Conservation (phyloP, 2,113 vertebrate genomes). For the Xyrauchen texanus region DNA sequence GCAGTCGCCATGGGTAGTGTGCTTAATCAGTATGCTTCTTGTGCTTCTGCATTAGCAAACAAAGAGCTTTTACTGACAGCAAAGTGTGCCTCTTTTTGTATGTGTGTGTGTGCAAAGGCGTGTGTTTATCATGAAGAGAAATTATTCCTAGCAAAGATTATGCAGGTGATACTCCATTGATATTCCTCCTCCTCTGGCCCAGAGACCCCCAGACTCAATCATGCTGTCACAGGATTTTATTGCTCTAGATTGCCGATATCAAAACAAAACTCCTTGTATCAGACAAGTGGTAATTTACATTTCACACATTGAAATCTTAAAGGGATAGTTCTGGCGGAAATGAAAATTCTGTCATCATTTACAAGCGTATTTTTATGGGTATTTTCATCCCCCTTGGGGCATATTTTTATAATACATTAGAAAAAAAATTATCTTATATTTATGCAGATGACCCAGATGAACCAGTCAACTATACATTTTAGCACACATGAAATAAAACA, state of each 20-base stretch:
- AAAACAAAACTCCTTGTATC: constrained; percentile 30
- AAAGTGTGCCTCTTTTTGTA: constrained; percentile 1
- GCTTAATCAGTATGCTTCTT: constrained; percentile 37
- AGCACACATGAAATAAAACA: too few relatives aligned
- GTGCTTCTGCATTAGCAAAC: constrained; percentile 44
- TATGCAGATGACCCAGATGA: too few relatives aligned
- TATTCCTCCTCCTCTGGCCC: constrained; percentile 47
- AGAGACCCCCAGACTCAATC: constrained; percentile 41
- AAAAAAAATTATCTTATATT: too few relatives aligned
- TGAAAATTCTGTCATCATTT: too few relatives aligned
- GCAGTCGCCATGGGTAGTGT: constrained; percentile 34
- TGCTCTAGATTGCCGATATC: constrained; percentile 27
- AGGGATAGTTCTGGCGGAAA: too few relatives aligned
- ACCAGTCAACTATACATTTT: too few relatives aligned
- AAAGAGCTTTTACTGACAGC: constrained; percentile 40
- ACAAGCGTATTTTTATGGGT: too few relatives aligned
- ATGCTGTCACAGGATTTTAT: constrained; percentile 42
- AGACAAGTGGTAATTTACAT: not conserved
- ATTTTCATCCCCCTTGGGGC: too few relatives aligned
- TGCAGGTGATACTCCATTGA: constrained; percentile 51
- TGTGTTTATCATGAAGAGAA: constrained; percentile 50
- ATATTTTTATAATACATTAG: too few relatives aligned
- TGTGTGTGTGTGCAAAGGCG: not conserved
- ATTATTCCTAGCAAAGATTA: constrained; percentile 42
- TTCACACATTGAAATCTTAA: too few relatives aligned